These are phyloP conservation scores for Pachyseris speciosa DNA, from an alignment of 64 coral and sea anemone genomes.

Conservation along the genomic window DNA sequence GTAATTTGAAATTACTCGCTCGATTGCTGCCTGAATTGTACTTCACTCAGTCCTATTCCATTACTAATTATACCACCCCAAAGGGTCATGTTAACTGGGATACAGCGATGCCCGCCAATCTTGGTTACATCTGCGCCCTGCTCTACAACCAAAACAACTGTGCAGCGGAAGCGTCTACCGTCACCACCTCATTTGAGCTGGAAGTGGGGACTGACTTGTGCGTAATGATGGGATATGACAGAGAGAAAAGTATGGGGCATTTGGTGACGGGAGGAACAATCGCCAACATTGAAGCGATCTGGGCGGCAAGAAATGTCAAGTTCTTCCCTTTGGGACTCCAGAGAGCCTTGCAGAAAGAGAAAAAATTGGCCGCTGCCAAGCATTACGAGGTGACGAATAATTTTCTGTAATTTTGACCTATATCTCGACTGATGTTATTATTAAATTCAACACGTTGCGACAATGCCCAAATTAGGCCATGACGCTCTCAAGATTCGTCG, in stretches of 20 bases:
- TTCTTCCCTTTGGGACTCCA: constrained; percentile 69
- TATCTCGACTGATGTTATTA: no score
- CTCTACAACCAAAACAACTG: constrained; percentile 86
- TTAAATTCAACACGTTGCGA: no score
- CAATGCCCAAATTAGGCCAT: no score
- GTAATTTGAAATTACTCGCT: no score
- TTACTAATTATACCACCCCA: no score
- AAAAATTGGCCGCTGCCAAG: constrained; percentile 29
- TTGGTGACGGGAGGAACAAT: constrained; percentile 49
- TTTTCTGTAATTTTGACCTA: no score
- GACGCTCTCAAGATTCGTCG: no score
- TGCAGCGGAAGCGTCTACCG: constrained; percentile 50
- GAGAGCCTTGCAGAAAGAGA: constrained; percentile 59
- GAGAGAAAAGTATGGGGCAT: constrained; percentile 23
- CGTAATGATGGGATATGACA: constrained; percentile 84
- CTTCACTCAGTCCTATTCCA: no score
- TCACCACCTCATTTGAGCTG: constrained; percentile 79
- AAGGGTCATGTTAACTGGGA: constrained; percentile 83
- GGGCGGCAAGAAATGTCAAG: constrained; percentile 79
- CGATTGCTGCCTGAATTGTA: no score
- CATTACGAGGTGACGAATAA: constrained; percentile 43
- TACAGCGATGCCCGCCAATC: constrained; percentile 56
- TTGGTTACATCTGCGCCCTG: constrained; percentile 79
- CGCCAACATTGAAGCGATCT: constrained; percentile 84
- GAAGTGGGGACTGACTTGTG: constrained; percentile 71